Evolutionary conservation across 1,140 invertebrate genomes (phyloP), one percentile per base, ranked within the genome.

Genomic region (Trachelipus rathkii): DNA sequence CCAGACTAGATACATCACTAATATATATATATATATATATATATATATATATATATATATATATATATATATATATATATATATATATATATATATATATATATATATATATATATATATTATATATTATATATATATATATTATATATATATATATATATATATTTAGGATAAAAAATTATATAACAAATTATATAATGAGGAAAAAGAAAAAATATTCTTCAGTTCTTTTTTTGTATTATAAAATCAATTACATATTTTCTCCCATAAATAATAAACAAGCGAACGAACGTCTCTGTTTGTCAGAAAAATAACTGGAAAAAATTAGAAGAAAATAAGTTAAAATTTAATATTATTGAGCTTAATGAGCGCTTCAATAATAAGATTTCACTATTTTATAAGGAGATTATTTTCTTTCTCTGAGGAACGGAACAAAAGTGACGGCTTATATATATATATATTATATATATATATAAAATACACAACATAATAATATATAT

Each of bases 51-150:
- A 60, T 21, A 60, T 60, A 60, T 60, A 60, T 21, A 60, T 60
- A 60, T 60, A 60, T 60, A 60, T 60, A 60, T 60, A 60, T 60
- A 60, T 60, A 60, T 60, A 60, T 60, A 60, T 60, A 21, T 60
- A 60, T 60, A 60, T 60, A 60, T 60, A 60, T 60, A 21, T 60
- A 60, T 60, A 60, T 60, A 60, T 60, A 60, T 60, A 21, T 60
- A 60, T 60, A 60, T 60, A 60, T 60, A 60, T 60, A 60, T 60
- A 60, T 60, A 60, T 60, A 60, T 60, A 60, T 60, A 60, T 53
- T 10, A 10, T 10, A 10, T 10, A 10, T 10, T 60, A 60, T n/a
- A n/a, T 60, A 60, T 60, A n/a, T 60, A 60, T 60, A 21, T n/a
- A 60, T 53, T 60, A 21, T 60, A 33, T 33, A 33, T 33, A 33